Conservation (phyloP, 2,797 vertebrate genomes). For the Iguana delicatissima region DNA sequence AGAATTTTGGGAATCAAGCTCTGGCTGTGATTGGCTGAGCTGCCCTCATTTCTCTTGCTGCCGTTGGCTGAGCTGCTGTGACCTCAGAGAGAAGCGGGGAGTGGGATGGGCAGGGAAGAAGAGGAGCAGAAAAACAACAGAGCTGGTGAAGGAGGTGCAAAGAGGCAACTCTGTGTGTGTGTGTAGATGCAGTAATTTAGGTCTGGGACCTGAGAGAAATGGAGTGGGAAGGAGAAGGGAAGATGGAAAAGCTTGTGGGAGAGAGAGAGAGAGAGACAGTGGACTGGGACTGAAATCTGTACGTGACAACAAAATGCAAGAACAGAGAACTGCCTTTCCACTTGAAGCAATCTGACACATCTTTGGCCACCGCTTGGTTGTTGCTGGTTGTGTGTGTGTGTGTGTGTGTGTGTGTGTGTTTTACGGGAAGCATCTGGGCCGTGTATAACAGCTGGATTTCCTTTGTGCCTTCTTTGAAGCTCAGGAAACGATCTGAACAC, state of each 20-base stretch:
- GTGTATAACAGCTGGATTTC: conserved; percentile 7
- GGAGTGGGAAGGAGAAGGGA: background rate
- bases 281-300: background rate
- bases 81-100: background rate
- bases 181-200: too few relatives aligned
- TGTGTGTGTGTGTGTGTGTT: too few relatives aligned
- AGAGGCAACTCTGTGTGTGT: background rate
- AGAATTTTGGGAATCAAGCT: background rate
- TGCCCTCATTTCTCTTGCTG: background rate
- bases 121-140: too few relatives aligned
- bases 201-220: background rate
- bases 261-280: background rate
- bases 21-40: background rate
- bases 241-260: too few relatives aligned
- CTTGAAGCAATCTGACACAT: background rate
- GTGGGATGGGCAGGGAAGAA: background rate
- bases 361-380: background rate
- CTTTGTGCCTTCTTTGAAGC: background rate
- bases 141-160: background rate
- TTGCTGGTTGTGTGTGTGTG: too few relatives aligned
- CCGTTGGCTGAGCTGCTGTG: background rate
- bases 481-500: background rate
- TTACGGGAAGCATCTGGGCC: conserved; percentile 1
- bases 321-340: background rate
- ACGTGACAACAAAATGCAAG: background rate